These are phyloP conservation scores for Alligator mississippiensis DNA, from an alignment of 2,113 vertebrate genomes.

Conservation along the genomic window DNA sequence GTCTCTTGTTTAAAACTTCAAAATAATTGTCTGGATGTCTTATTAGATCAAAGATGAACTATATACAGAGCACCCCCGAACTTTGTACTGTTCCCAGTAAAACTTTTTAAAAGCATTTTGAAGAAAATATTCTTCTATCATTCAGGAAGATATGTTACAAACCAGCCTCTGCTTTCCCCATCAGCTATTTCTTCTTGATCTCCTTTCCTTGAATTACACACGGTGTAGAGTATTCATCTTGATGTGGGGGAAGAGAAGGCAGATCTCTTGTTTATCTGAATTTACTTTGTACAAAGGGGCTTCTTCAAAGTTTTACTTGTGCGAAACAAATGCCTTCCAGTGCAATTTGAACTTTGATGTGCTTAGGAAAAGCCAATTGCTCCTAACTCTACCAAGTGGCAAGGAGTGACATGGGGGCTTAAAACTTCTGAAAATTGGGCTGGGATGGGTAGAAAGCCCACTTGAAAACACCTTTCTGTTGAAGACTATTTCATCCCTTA, in stretches of 20 bases:
- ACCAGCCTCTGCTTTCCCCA: neutral
- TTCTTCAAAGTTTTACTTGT: too few relatives aligned
- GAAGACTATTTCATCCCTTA: too few relatives aligned
- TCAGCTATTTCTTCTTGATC: neutral
- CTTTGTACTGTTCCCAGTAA: neutral
- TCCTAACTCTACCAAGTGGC: neutral
- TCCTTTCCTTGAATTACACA: neutral
- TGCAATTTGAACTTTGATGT: neutral
- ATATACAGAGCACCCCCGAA: neutral
- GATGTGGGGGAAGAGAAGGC: too few relatives aligned
- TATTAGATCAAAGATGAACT: neutral
- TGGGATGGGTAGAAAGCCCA: neutral
- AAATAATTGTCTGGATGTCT: neutral
- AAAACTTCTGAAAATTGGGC: neutral
- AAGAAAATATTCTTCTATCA: neutral
- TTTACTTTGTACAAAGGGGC: too few relatives aligned
- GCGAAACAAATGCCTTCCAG: neutral
- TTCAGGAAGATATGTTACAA: neutral
- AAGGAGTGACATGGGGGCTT: neutral
- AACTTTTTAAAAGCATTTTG: neutral
- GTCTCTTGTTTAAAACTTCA: slow-evolving; percentile 36
- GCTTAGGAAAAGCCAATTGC: neutral
- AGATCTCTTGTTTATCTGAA: too few relatives aligned
- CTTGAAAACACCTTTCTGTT: too few relatives aligned
- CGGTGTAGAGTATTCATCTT: neutral